Evolutionary conservation across 1,140 invertebrate genomes (phyloP).

Genomic region (Mercenaria mercenaria): DNA sequence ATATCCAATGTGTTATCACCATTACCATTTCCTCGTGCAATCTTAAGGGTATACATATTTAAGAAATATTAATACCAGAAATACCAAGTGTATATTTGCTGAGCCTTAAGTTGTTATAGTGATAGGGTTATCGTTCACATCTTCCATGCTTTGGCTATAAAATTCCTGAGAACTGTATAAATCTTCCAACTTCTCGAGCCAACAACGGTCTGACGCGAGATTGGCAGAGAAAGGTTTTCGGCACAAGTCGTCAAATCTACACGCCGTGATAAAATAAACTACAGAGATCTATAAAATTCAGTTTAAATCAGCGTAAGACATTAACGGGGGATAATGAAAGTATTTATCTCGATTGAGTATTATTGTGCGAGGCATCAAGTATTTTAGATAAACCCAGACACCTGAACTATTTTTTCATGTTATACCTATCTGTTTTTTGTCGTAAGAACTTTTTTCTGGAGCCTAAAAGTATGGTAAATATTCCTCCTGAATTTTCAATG

Average conservation of each 20-base stretch:
- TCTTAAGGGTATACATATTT: slow-evolving; percentile 18
- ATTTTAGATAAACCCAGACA: slow-evolving; percentile 39
- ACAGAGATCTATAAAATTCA: slow-evolving; percentile 32
- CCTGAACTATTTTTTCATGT: background rate
- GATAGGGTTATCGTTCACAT: background rate
- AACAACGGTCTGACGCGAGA: background rate
- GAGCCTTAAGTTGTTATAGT: slow-evolving; percentile 14
- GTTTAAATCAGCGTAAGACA: slow-evolving; percentile 33
- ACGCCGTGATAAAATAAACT: slow-evolving; percentile 8
- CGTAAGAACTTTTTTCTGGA: background rate
- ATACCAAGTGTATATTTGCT: slow-evolving; percentile 30
- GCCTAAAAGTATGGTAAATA: background rate
- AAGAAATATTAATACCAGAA: slow-evolving; percentile 42
- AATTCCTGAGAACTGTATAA: background rate
- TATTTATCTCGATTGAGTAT: slow-evolving; percentile 12
- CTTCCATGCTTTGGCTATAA: slow-evolving; percentile 8
- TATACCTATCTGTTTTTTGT: slow-evolving; percentile 16
- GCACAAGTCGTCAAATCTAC: slow-evolving; percentile 28
- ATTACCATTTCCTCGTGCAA: slow-evolving; percentile 1
- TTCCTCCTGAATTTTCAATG: background rate
- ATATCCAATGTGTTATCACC: background rate
- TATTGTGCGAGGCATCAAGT: slow-evolving; percentile 17
- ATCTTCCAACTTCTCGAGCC: background rate
- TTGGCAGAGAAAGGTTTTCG: slow-evolving; percentile 18
- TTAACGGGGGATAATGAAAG: slow-evolving; percentile 29